Evolutionary conservation across 2,888 invertebrate genomes (phyloP).

Genomic region (Ophonus ardosiacus): DNA sequence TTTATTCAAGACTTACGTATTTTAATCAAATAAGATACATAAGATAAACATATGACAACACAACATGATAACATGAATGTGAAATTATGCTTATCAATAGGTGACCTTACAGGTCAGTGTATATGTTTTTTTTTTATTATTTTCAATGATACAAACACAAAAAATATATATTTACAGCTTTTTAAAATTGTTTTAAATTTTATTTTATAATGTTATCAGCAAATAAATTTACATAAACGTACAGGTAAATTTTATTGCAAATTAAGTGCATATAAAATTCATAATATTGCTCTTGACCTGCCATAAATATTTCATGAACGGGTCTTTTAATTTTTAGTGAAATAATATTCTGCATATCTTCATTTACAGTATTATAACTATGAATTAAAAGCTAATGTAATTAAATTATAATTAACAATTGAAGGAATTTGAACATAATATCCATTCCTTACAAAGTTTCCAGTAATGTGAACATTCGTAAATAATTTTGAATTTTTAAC

Average conservation of each 20-base stretch:
- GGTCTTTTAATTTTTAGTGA: background rate
- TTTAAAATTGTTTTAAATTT: background rate
- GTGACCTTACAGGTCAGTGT: slow-evolving; percentile 1
- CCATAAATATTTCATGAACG: background rate
- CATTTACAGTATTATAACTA: background rate
- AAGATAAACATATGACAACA: slow-evolving; percentile 5
- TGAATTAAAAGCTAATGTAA: background rate
- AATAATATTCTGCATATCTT: background rate
- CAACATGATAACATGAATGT: background rate
- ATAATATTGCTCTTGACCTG: background rate
- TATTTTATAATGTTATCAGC: background rate
- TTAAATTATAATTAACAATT: slow-evolving; percentile 11
- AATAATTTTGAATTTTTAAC: background rate
- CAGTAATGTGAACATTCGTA: background rate
- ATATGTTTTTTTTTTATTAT: background rate
- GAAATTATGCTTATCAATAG: slow-evolving; percentile 9
- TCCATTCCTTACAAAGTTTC: background rate
- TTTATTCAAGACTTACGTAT: background rate
- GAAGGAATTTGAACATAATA: slow-evolving; percentile 1
- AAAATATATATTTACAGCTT: background rate
- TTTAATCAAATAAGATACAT: background rate
- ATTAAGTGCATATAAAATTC: background rate
- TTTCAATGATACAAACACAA: background rate
- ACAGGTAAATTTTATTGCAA: background rate
- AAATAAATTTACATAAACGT: background rate